Base-by-base conservation (phyloP, 2,113 vertebrate species). In the Collichthys lucidus region DNA sequence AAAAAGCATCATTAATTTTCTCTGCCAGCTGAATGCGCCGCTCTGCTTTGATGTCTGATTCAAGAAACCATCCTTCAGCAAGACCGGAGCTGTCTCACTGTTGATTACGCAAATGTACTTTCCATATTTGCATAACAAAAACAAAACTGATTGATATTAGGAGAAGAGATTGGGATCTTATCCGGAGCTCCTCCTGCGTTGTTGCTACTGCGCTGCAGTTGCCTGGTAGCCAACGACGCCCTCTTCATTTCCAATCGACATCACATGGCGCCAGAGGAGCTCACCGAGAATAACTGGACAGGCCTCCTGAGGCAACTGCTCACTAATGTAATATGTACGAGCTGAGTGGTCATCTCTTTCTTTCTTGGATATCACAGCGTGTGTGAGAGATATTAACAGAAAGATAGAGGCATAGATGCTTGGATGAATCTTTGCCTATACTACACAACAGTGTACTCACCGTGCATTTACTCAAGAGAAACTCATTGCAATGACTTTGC, bases 101-200 rank as follows among this genome's bases (percentile, higher is more conserved):
- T 44, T 72, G 44, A 63, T 75, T 79, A 11, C 5, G 64, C 82
- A 86, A 82, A 88, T 87, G 46, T 31, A 62, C 79, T 90, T 86
- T 81, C 29, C 44, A 16, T 15, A 86, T 92, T 89, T 90, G 84
- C 87, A 92, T 90, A 47, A 92, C 77, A 92, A 90, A 90, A 68
- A 71, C 55, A 16, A 75, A 16, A 42, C 50, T 69, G 85, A 82
- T 76, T 59, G 66, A 74, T 74, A 77, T 67, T 26, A 60, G 31
- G 35, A 31, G n/a, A 72, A 31, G 24, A 72, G 64, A 61, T 50
- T 72, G 55, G 79, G 82, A 88, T 91, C 53, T 88, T 86, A 67
- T 81, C 72, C 70, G 59, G 44, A n/a, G 40, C 74, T 75, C 77
- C 60, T 85, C 61, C 76, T 80, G 72, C 63, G 35, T 74, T 52